A percentile compares a stretch with the other conserved stretches of the same genome.
Conservation (phyloP, 2,888 invertebrate species). For the Leptinotarsa rubiginosa region DNA sequence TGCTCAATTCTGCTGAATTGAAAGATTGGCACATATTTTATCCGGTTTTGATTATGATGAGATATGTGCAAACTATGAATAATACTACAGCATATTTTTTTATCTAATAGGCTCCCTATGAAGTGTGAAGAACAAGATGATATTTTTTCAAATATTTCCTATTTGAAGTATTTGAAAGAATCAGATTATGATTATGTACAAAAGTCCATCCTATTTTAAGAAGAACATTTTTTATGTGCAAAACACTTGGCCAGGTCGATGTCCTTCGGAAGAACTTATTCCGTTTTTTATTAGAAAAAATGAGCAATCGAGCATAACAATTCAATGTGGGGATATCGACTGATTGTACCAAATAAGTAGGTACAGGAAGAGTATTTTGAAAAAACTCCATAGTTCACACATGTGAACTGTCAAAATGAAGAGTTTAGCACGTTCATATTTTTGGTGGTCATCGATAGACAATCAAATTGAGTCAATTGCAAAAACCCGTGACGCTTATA, state of each 20-base stretch:
- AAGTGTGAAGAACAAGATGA: neutral
- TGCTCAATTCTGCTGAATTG: neutral
- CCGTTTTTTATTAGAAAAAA: neutral
- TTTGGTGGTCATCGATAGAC: too few relatives aligned
- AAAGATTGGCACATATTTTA: too few relatives aligned
- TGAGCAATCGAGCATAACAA: neutral
- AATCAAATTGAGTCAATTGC: too few relatives aligned
- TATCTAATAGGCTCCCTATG: neutral
- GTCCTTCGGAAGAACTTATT: neutral
- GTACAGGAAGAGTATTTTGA: neutral
- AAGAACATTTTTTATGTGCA: neutral
- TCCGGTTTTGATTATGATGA: too few relatives aligned
- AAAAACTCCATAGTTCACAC: neutral
- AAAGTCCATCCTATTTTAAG: neutral
- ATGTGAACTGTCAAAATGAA: neutral
- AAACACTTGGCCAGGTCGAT: neutral
- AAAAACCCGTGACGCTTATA: too few relatives aligned
- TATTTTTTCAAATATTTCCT: neutral
- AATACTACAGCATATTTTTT: too few relatives aligned
- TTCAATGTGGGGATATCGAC: neutral
- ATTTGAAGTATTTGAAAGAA: neutral
- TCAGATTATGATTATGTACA: neutral
- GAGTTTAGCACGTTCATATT: neutral
- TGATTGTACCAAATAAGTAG: neutral
- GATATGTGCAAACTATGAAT: too few relatives aligned